Evolutionary conservation across 1,140 invertebrate species (phyloP).

Genomic region (Danaus melanippus): DNA sequence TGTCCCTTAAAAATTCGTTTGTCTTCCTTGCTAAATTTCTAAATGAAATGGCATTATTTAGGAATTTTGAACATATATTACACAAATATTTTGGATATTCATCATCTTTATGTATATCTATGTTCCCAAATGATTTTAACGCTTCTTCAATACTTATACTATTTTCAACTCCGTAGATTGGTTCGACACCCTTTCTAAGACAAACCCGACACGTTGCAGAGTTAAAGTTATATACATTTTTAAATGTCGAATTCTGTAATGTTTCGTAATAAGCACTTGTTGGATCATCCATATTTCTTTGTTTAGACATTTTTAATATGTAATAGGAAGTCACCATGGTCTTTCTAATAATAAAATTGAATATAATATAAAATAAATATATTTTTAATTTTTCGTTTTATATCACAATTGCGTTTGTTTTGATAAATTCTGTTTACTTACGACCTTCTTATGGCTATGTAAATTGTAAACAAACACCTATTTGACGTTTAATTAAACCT

Average conservation of each 20-base stretch:
- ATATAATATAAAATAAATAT: constrained; percentile 5
- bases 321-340: constrained; percentile 38
- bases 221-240: constrained; percentile 8
- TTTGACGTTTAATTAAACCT: too few relatives aligned
- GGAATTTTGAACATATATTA: constrained; percentile 32
- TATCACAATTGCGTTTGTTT: background rate
- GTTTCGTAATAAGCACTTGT: constrained; percentile 22
- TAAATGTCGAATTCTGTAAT: constrained; percentile 9
- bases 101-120: constrained; percentile 31
- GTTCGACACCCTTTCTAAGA: constrained; percentile 25
- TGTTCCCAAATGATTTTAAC: constrained; percentile 23
- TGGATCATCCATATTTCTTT: constrained; percentile 11
- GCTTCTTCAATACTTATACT: constrained; percentile 23
- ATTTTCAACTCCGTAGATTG: constrained; percentile 26
- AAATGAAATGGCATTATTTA: constrained; percentile 38
- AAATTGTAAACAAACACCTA: too few relatives aligned
- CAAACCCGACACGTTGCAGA: constrained; percentile 29
- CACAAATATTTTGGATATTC: constrained; percentile 41
- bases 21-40: constrained; percentile 33
- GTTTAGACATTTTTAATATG: constrained; percentile 29
- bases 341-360: background rate
- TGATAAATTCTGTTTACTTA: background rate
- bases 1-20: constrained; percentile 24
- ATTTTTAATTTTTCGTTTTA: background rate
- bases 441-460: too few relatives aligned